Base-by-base conservation (phyloP, 1,140 invertebrate genomes). In the Oryctes rhinoceros region DNA sequence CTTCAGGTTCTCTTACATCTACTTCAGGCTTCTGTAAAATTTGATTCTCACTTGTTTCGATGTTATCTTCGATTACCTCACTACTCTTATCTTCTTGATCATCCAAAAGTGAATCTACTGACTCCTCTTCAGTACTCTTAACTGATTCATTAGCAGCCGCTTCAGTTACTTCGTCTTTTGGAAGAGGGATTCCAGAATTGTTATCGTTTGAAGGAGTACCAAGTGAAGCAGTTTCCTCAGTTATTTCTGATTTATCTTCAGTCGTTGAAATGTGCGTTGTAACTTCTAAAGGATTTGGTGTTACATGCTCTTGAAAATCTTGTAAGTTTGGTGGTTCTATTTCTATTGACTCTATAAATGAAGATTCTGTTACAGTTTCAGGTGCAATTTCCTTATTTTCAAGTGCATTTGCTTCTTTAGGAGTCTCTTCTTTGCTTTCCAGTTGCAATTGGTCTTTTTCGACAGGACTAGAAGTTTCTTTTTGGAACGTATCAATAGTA, bases 201-300 rank as follows among this genome's bases (percentile, higher is more conserved):
- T 44, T 44, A 10, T 44, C 39, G 9, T 10, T 44, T 5, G 39
- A 44, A 5, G 5, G 5, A 44, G 3, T n/a, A 77, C 20, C 20
- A 20, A 15, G 49, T 24, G 53, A 1, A 77, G 44, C 74, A 37
- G 7, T 76, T 80, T 77, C 74, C 48, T 78, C 35, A 35, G 59
- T 10, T 10, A 49, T 53, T 62, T 35, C 15, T 3, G 39, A 10
- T 44, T 44, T 44, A 5, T 1, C 39, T 10, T 44, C 39, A 44
- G 39, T 1, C 5, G 39, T 44, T 44, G 9, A 5, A 44, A 15
- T 76, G 67, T 44, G 13, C n/a, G 24, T 74, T 15, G 39, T 44
- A 59, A n/a, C 18, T 74, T 74, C 20, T 37, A 74, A 1, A 3
- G 37, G 30, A 74, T 74, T 74, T 37, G 67, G 67, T 15, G 67